Evolutionary conservation across 2,888 invertebrate genomes (phyloP).

Genomic region (Chrysopilus asiliformis): DNA sequence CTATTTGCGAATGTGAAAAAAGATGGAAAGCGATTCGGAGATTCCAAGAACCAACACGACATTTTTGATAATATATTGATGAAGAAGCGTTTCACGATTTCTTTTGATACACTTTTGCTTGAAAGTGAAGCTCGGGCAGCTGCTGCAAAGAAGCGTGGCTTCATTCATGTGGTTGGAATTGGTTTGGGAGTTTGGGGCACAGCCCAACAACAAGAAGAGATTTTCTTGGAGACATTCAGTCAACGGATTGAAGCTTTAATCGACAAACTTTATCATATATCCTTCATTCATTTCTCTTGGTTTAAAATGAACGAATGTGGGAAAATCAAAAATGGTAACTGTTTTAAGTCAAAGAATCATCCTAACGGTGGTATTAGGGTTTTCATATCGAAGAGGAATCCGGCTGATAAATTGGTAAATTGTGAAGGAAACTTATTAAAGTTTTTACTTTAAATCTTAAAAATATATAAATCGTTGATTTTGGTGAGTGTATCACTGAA

Average conservation of each 20-base stretch:
- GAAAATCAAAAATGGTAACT: conserved; percentile 37
- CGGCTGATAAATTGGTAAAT: conserved; percentile 38
- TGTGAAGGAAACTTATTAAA: too few species aligned
- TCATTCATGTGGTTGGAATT: conserved; percentile 51
- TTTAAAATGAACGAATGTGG: conserved; percentile 39
- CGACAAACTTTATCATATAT: conserved; percentile 39
- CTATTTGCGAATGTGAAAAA: conserved; percentile 9
- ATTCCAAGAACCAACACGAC: conserved; percentile 22
- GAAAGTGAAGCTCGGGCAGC: conserved; percentile 48
- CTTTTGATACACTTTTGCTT: conserved; percentile 47
- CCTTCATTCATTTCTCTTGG: conserved; percentile 53
- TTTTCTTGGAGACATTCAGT: conserved; percentile 50
- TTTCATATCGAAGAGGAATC: conserved; percentile 41
- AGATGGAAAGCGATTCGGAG: conserved; percentile 22
- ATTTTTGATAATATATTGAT: conserved; percentile 31
- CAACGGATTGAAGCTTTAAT: conserved; percentile 42
- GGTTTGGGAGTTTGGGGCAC: conserved; percentile 54
- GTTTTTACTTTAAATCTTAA: too few species aligned
- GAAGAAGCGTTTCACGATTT: conserved; percentile 38
- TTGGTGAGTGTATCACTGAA: too few species aligned
- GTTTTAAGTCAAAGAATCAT: conserved; percentile 21
- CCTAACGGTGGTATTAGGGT: conserved; percentile 38
- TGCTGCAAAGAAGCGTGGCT: conserved; percentile 40
- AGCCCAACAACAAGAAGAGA: conserved; percentile 45
- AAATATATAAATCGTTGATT: too few species aligned